Evolutionary conservation across 2,888 invertebrate species (phyloP).

Genomic region (Doris montereyensis): DNA sequence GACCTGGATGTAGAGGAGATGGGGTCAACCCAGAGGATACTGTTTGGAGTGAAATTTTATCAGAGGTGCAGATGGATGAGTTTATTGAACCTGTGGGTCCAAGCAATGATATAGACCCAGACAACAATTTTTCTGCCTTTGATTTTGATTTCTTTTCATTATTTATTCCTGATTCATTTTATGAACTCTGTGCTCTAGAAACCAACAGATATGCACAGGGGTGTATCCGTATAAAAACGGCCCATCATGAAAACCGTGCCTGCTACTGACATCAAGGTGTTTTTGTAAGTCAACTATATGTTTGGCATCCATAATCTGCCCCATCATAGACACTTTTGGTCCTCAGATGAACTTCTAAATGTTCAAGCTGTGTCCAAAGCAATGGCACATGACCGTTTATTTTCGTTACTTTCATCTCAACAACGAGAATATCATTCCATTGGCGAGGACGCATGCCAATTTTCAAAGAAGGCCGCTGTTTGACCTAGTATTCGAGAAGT

Average conservation of each 20-base stretch:
- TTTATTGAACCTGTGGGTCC: background rate
- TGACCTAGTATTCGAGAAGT: background rate
- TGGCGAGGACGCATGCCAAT: background rate
- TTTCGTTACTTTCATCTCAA: constrained; percentile 1
- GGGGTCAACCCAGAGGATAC: too few relatives aligned
- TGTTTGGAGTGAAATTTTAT: background rate
- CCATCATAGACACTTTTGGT: too few relatives aligned
- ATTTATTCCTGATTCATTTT: background rate
- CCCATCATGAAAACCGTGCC: constrained; percentile 1
- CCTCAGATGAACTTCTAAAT: too few relatives aligned
- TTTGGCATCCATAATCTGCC: too few relatives aligned
- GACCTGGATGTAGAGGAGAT: too few relatives aligned
- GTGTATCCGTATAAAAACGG: background rate
- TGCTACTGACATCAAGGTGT: background rate
- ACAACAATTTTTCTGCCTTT: background rate
- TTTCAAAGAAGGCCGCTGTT: constrained; percentile 1
- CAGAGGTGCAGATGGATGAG: background rate
- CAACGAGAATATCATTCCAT: background rate
- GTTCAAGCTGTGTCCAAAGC: too few relatives aligned
- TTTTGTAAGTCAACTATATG: background rate
- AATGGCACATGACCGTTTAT: background rate
- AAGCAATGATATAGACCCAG: background rate
- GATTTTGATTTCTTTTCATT: background rate
- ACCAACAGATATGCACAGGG: background rate
- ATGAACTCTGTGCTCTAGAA: background rate